phyloP scores from a whole-genome alignment of 2,113 vertebrate species.

The Sisor rabdophorus region DNA sequence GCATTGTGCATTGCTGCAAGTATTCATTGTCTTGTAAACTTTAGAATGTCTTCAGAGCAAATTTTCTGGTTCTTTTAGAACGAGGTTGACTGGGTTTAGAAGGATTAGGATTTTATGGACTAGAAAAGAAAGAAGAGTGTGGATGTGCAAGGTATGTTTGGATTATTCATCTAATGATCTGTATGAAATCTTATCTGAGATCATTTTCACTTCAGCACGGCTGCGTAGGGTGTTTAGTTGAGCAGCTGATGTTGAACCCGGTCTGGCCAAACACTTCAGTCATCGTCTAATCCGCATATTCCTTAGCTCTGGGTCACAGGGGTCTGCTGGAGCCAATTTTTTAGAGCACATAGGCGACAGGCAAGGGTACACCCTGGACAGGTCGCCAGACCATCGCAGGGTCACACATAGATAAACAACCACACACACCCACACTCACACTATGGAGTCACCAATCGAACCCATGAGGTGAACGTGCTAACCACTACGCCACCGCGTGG shows the following conservation, averaged over 20 bases:
- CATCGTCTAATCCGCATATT: too few relatives aligned
- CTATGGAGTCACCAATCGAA: too few relatives aligned
- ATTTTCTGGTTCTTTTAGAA: neutral
- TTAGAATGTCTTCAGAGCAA: neutral
- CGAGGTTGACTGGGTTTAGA: neutral
- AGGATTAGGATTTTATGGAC: neutral
- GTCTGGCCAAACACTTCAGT: too few relatives aligned
- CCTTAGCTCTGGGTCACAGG: too few relatives aligned
- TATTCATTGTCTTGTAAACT: conserved; percentile 1
- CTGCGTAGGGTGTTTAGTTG: neutral
- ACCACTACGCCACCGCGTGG: too few relatives aligned
- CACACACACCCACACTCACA: too few relatives aligned
- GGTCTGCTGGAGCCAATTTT: too few relatives aligned
- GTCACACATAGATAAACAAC: too few relatives aligned
- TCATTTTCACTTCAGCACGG: neutral
- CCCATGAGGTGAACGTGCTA: too few relatives aligned
- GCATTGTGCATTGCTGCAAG: neutral
- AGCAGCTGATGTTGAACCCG: neutral
- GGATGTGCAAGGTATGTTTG: neutral
- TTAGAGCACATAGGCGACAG: too few relatives aligned
- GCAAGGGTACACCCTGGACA: too few relatives aligned
- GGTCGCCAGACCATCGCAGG: too few relatives aligned
- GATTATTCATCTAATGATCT: neutral
- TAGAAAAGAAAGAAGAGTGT: neutral
- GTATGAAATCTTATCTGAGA: neutral